These are phyloP conservation scores for Vicugna pacos DNA, from an alignment of 2,113 vertebrate species.

Conservation along the genomic window DNA sequence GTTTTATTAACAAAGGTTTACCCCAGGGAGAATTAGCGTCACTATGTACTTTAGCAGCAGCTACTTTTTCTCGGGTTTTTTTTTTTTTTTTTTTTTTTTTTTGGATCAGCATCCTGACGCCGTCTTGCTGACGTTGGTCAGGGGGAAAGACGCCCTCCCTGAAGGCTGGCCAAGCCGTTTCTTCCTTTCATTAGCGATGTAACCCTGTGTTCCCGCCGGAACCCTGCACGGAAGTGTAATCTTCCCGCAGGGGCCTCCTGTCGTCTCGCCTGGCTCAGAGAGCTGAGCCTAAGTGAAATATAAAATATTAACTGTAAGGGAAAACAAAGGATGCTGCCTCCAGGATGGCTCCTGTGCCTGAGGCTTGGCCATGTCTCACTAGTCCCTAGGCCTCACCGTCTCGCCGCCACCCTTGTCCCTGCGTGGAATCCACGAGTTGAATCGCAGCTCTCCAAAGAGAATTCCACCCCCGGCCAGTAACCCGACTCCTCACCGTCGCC, in stretches of 20 bases:
- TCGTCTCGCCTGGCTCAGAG: conserved; percentile 40
- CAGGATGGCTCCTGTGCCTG: background rate
- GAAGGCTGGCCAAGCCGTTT: conserved; percentile 1
- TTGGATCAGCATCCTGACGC: background rate
- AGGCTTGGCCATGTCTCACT: background rate
- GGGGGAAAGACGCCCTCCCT: conserved; percentile 45
- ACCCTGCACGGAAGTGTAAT: conserved; percentile 53
- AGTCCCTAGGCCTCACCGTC: background rate
- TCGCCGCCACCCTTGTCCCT: background rate
- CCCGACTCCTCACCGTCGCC: background rate
- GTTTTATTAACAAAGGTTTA: background rate
- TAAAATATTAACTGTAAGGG: conserved; percentile 24
- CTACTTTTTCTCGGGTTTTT: background rate
- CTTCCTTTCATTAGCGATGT: conserved; percentile 64
- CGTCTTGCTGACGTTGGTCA: conserved; percentile 20
- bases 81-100: background rate
- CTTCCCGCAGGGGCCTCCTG: conserved; percentile 34
- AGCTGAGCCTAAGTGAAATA: conserved; percentile 57
- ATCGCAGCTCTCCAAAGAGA: background rate
- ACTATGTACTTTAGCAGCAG: background rate
- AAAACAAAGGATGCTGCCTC: conserved; percentile 53
- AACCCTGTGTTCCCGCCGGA: conserved; percentile 47
- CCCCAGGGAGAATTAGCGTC: background rate
- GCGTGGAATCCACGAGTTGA: background rate
- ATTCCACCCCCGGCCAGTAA: background rate